Percentiles rank a stretch among this genome's conserved stretches.
Conservation (phyloP, 2,113 vertebrate genomes). For the Labeo rohita region DNA sequence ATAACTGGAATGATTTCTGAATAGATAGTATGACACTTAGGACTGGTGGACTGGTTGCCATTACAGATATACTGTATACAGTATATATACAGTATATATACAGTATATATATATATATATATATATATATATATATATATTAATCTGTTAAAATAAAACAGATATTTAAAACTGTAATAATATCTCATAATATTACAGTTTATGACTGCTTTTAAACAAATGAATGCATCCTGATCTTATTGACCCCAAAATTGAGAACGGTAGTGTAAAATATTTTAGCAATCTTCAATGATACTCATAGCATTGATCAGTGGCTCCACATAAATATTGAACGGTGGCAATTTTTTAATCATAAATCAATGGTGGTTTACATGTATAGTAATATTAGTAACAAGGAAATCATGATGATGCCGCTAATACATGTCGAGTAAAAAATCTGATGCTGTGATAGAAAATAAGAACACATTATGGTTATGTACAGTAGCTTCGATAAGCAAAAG, state of each 20-base stretch:
- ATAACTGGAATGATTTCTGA: neutral
- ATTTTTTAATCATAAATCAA: slow-evolving; percentile 68
- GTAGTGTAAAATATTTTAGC: neutral
- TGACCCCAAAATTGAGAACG: neutral
- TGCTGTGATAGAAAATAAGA: slow-evolving; percentile 35
- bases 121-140: too few species aligned
- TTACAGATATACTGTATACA: too few species aligned
- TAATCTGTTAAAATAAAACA: neutral
- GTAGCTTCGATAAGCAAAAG: slow-evolving; percentile 28
- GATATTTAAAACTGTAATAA: neutral
- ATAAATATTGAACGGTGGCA: slow-evolving; percentile 56
- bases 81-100: too few species aligned
- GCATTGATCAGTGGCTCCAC: slow-evolving; percentile 42
- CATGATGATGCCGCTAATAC: slow-evolving; percentile 64
- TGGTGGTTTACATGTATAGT: slow-evolving; percentile 63
- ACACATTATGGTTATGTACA: slow-evolving; percentile 48
- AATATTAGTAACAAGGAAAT: slow-evolving; percentile 59
- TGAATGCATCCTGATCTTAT: neutral
- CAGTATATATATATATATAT: too few species aligned
- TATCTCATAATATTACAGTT: neutral
- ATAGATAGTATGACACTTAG: neutral
- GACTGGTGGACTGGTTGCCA: too few species aligned
- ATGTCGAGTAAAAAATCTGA: slow-evolving; percentile 55
- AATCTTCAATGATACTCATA: neutral
- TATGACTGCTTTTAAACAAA: neutral